Evolutionary conservation across 2,888 invertebrate species (phyloP).

Genomic region (Cephonodes hylas): DNA sequence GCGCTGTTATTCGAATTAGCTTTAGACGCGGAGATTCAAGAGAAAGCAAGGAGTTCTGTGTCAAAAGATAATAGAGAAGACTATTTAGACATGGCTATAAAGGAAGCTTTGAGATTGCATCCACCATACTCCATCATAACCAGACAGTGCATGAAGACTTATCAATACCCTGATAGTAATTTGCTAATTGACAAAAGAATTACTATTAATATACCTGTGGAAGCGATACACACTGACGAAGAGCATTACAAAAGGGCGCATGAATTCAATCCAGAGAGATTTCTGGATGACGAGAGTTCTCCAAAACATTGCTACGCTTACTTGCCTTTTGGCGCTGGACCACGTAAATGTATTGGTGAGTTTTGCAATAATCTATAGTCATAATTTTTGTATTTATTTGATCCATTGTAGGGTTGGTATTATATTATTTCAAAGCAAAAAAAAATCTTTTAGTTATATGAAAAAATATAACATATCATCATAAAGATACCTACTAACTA

Average conservation of each 20-base stretch:
- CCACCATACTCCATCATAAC: constrained; percentile 64
- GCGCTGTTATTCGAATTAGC: constrained; percentile 63
- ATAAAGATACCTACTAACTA: too few species aligned
- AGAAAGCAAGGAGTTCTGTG: constrained; percentile 47
- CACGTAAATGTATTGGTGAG: constrained; percentile 72
- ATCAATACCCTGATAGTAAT: constrained; percentile 57
- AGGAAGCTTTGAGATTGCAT: constrained; percentile 67
- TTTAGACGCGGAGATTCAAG: constrained; percentile 50
- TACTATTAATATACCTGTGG: constrained; percentile 62
- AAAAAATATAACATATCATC: too few species aligned
- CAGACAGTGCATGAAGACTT: constrained; percentile 62
- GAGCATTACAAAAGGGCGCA: constrained; percentile 54
- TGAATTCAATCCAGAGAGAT: constrained; percentile 64
- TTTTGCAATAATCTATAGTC: not conserved
- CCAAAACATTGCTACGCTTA: constrained; percentile 49
- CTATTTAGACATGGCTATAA: constrained; percentile 59
- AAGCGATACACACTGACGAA: constrained; percentile 61
- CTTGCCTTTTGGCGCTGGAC: constrained; percentile 71
- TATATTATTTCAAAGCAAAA: too few species aligned
- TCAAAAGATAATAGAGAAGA: constrained; percentile 44
- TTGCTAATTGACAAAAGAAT: constrained; percentile 61
- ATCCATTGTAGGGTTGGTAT: too few species aligned
- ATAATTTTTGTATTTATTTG: too few species aligned
- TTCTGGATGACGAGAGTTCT: constrained; percentile 44
- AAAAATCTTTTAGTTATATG: too few species aligned